Base-by-base conservation (phyloP, 1,140 invertebrate species). In the Callitettix versicolor region DNA sequence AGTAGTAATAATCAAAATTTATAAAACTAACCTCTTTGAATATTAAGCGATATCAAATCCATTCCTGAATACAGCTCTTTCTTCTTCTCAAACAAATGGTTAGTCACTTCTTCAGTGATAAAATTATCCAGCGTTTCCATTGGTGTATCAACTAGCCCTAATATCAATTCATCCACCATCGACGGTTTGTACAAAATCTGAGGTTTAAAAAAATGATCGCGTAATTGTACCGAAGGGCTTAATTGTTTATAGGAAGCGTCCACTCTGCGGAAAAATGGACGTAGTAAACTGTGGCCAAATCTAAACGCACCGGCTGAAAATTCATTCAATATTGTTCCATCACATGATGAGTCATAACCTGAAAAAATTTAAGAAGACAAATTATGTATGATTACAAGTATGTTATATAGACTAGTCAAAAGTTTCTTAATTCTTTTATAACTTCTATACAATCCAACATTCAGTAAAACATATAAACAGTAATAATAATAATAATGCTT, bases 61-160 rank as follows among this genome's bases (percentile, higher is more conserved):
- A 93, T 73, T 9, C 90, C 89, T 0, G 87, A 91, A 69, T 91
- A 91, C 1, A 88, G 88, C 63, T 85, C 88, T 49, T 79, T 81
- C 26, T 79, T 80, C 60, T 91, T 85, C 69, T 95, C 91, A 65
- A 95, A 95, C 17, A 98, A 69, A 71, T 95, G 91, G 71, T 95
- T 94, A 0, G 91, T 93, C 1, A 95, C 87, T 76, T 94, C 91
- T 0, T 88, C 88, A 0, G 91, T 93, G 54, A 95, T 88, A 63
- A 93, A 92, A 64, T 91, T 88, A 70, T 95, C 91, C 20, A 91
- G 69, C 0, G 85, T 89, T 68, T 95, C 91, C 81, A 95, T 92
- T 1, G 91, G 88, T 0, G 88, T 91, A 0, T 86, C 84, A 1
- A 91, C 78, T 3, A 97, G 70, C 36, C 93, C 93, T 26, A 92